A percentile compares a stretch with the other conserved stretches of the same genome.
Evolutionary conservation across 2,888 invertebrate species (phyloP).

Genomic region (Drosophila kambysellisi): DNA sequence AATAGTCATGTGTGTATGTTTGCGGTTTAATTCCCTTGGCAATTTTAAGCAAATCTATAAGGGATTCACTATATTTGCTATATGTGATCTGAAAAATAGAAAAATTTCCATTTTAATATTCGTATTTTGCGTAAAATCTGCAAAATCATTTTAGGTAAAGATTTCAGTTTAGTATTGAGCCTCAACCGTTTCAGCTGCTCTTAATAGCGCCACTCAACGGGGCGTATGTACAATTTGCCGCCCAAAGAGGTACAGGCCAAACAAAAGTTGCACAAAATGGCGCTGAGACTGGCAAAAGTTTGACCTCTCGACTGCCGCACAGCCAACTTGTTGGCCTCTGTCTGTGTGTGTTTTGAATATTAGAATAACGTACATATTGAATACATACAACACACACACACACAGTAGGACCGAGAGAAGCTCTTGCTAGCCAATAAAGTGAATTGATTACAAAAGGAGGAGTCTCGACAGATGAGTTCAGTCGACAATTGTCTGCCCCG

Average conservation of each 20-base stretch:
- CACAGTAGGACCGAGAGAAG: neutral
- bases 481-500: neutral
- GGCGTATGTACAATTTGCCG: conserved; percentile 42
- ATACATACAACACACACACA: neutral
- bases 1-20: neutral
- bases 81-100: neutral
- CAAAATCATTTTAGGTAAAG: neutral
- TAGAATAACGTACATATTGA: conserved; percentile 2
- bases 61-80: neutral
- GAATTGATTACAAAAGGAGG: conserved; percentile 2
- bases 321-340: conserved; percentile 2
- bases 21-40: neutral
- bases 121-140: neutral
- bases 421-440: neutral
- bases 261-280: conserved; percentile 32
- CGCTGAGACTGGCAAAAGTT: neutral
- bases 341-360: conserved; percentile 30
- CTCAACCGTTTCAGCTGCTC: neutral
- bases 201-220: conserved; percentile 6
- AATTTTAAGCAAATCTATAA: neutral
- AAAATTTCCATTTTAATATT: neutral
- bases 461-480: conserved; percentile 1
- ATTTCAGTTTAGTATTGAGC: neutral
- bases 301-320: conserved; percentile 16
- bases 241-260: conserved; percentile 25